Conservation (phyloP, 2,888 invertebrate genomes). For the Chirona hameri region DNA sequence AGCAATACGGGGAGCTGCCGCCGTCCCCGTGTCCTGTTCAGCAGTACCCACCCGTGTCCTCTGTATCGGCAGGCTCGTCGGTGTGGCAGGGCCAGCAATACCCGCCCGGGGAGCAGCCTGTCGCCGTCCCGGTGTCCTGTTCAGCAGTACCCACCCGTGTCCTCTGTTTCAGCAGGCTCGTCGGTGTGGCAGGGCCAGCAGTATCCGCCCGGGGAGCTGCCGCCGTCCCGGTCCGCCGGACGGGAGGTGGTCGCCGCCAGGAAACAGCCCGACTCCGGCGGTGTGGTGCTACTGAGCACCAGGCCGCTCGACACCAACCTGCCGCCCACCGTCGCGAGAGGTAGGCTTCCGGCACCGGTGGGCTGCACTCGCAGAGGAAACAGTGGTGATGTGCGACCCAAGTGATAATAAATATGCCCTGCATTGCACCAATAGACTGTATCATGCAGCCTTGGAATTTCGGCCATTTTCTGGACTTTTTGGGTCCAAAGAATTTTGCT, state of each 20-base stretch:
- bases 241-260: neutral
- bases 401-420: too few relatives aligned
- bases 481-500: too few relatives aligned
- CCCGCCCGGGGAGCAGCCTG: neutral
- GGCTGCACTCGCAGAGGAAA: conserved; percentile 3
- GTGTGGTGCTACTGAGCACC: conserved; percentile 38
- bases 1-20: neutral
- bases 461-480: too few relatives aligned
- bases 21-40: too few relatives aligned
- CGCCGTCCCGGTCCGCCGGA: neutral
- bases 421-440: too few relatives aligned
- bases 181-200: conserved; percentile 11
- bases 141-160: too few relatives aligned
- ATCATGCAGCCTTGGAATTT: too few relatives aligned
- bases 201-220: conserved; percentile 1
- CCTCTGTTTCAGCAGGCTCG: neutral
- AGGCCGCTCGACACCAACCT: conserved; percentile 36
- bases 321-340: conserved; percentile 6
- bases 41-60: too few relatives aligned
- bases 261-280: conserved; percentile 27
- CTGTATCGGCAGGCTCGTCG: neutral
- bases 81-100: conserved; percentile 11
- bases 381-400: too few relatives aligned
- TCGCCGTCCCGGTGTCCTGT: too few relatives aligned
- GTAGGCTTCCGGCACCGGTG: conserved; percentile 27